Conservation (phyloP, 2,888 invertebrate genomes). For the Oxytorus armatus region DNA sequence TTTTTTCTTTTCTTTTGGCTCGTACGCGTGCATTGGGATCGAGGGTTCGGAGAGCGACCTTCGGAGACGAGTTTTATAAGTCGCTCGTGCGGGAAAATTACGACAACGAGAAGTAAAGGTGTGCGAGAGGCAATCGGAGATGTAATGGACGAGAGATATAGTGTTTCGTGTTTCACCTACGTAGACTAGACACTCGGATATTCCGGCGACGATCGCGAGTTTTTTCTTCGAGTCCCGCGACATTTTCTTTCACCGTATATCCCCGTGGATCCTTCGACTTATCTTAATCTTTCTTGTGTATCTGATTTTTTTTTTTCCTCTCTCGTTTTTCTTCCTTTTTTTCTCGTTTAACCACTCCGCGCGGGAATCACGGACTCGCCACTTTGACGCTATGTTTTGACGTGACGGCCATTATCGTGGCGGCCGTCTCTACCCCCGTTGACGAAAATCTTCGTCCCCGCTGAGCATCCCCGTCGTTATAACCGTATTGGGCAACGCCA, state of each 20-base stretch:
- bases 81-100: slow-evolving; percentile 18
- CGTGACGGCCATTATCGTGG: slow-evolving; percentile 81
- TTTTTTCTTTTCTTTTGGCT: slow-evolving; percentile 13
- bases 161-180: slow-evolving; percentile 74
- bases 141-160: slow-evolving; percentile 1
- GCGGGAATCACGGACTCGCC: slow-evolving; percentile 71
- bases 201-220: slow-evolving; percentile 81
- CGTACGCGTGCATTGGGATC: slow-evolving; percentile 10
- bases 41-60: slow-evolving; percentile 19
- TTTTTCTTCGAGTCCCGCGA: slow-evolving; percentile 79
- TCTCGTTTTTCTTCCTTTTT: slow-evolving; percentile 10
- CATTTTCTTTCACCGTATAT: slow-evolving; percentile 71
- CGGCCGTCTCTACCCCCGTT: slow-evolving; percentile 71
- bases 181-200: slow-evolving; percentile 81
- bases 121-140: slow-evolving; percentile 7
- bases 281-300: not conserved
- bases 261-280: slow-evolving; percentile 9
- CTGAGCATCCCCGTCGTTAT: slow-evolving; percentile 45
- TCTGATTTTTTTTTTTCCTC: not conserved
- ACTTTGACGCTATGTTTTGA: slow-evolving; percentile 78
- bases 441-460: slow-evolving; percentile 46
- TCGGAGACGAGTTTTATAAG: slow-evolving; percentile 34
- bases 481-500: too few species aligned
- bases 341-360: slow-evolving; percentile 48
- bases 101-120: not conserved